Conservation (phyloP, 2,797 vertebrate genomes). For the Carduelis carduelis region DNA sequence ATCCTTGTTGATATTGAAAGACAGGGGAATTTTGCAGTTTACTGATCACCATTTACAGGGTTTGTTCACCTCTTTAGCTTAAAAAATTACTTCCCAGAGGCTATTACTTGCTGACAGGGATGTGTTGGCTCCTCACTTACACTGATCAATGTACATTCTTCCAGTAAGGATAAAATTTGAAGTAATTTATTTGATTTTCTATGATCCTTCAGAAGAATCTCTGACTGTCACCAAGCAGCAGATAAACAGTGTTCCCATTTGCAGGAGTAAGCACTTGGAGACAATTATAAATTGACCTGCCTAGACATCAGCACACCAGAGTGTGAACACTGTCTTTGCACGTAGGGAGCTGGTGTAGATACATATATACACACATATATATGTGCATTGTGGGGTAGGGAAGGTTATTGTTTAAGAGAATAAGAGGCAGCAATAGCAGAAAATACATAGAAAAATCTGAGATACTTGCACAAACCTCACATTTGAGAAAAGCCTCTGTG, state of each 20-base stretch:
- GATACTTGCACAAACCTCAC: background rate
- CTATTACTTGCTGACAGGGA: background rate
- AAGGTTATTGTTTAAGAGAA: background rate
- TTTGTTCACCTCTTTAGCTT: background rate
- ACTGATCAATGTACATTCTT: constrained; percentile 23
- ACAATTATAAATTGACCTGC: background rate
- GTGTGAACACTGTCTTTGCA: background rate
- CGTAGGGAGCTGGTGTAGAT: background rate
- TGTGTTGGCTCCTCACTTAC: background rate
- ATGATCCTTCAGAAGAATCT: background rate
- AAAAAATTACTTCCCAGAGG: constrained; percentile 30
- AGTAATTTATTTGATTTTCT: constrained; percentile 38
- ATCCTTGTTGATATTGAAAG: background rate
- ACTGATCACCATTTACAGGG: background rate
- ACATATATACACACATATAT: rapidly evolving
- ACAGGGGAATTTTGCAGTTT: constrained; percentile 11
- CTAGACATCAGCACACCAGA: background rate
- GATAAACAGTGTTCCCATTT: background rate
- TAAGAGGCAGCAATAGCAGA: background rate
- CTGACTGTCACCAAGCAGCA: background rate
- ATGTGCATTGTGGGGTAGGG: background rate
- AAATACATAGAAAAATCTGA: background rate
- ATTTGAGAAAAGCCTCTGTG: background rate
- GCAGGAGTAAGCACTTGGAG: background rate
- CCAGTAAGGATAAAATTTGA: background rate